These are phyloP conservation scores for Apeira syringaria DNA, from an alignment of 2,888 invertebrate genomes.

Conservation along the genomic window DNA sequence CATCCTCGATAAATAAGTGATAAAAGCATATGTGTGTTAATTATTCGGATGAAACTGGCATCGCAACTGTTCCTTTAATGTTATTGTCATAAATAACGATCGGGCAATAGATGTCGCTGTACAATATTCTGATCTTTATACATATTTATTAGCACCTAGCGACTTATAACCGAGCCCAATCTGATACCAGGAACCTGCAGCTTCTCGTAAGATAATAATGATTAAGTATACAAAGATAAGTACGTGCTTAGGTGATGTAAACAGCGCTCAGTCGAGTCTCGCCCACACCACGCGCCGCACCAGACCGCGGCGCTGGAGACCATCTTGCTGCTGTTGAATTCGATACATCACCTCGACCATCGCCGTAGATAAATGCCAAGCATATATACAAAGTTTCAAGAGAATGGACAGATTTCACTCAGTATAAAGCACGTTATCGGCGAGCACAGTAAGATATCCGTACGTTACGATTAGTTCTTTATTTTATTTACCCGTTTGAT, in stretches of 20 bases:
- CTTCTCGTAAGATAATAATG: not conserved
- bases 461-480: too few relatives aligned
- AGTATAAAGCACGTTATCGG: not conserved
- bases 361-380: conserved; percentile 23
- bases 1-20: too few relatives aligned
- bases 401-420: conserved; percentile 8
- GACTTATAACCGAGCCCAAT: too few relatives aligned
- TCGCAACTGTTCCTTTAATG: too few relatives aligned
- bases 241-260: conserved; percentile 28
- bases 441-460: too few relatives aligned
- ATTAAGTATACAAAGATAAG: not conserved
- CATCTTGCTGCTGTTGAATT: conserved; percentile 43
- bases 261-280: conserved; percentile 18
- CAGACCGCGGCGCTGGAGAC: conserved; percentile 39
- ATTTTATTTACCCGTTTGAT: too few relatives aligned
- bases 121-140: too few relatives aligned
- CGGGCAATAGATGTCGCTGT: too few relatives aligned
- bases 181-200: not conserved
- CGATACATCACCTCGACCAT: conserved; percentile 28
- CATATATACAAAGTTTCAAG: conserved; percentile 16
- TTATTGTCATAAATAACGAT: too few relatives aligned
- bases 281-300: conserved; percentile 39
- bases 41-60: too few relatives aligned
- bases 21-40: too few relatives aligned
- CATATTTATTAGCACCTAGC: too few relatives aligned